Conservation (phyloP, 2,888 invertebrate species). For the Mesorhabditis belari region DNA sequence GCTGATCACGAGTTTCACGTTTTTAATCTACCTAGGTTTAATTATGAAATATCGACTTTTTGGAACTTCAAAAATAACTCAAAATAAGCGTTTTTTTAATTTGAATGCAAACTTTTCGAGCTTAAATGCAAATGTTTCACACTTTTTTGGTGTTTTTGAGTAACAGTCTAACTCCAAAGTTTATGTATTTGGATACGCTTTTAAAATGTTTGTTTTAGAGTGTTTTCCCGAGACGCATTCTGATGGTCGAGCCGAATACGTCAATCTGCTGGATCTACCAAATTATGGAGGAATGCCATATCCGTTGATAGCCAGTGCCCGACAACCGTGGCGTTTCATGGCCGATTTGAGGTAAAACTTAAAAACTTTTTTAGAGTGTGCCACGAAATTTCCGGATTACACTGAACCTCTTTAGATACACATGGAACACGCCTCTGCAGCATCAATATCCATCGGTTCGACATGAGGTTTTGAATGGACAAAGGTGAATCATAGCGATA, state of each 20-base stretch:
- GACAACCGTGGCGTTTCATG: constrained; percentile 15
- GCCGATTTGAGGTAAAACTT: constrained; percentile 20
- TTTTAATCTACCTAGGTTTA: no score
- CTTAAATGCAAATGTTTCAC: neutral
- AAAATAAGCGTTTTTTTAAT: no score
- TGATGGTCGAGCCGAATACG: constrained; percentile 11
- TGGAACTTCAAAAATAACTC: no score
- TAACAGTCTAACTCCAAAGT: no score
- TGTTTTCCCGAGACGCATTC: neutral
- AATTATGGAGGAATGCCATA: constrained; percentile 24
- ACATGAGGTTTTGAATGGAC: constrained; percentile 26
- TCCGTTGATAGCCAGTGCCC: constrained; percentile 8
- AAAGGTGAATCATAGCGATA: constrained; percentile 13
- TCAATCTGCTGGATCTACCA: constrained; percentile 29
- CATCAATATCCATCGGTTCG: constrained; percentile 34
- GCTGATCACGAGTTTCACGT: no score
- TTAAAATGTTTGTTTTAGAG: neutral
- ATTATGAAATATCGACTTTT: no score
- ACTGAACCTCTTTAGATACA: constrained; percentile 26
- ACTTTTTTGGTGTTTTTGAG: neutral
- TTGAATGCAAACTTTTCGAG: no score
- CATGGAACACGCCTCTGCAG: constrained; percentile 21
- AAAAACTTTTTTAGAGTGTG: neutral
- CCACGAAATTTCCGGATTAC: neutral
- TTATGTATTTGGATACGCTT: no score